phyloP scores from a whole-genome alignment of 2,113 vertebrate genomes.

The Peromyscus maniculatus region DNA sequence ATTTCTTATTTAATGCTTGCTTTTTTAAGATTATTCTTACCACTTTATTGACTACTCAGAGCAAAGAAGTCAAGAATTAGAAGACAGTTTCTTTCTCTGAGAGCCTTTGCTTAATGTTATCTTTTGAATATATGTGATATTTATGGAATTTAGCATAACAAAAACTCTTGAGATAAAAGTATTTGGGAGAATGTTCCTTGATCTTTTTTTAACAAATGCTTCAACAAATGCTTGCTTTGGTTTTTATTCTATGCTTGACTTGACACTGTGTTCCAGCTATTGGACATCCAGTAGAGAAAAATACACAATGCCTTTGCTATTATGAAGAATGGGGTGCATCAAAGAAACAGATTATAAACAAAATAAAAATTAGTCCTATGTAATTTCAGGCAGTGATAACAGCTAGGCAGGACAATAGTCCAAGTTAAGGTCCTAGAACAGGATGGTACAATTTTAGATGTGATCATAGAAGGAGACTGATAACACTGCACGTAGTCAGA shows the following conservation, averaged over 20 bases:
- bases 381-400: slow-evolving; percentile 1
- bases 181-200: not conserved
- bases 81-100: not conserved
- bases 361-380: not conserved
- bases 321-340: not conserved
- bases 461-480: not conserved
- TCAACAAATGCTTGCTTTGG: slow-evolving; percentile 37
- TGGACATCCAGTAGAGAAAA: slow-evolving; percentile 7
- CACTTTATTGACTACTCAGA: slow-evolving; percentile 29
- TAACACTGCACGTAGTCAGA: slow-evolving; percentile 22
- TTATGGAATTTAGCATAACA: slow-evolving; percentile 32
- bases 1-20: slow-evolving; percentile 23
- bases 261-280: not conserved
- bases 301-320: not conserved
- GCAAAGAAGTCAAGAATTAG: slow-evolving; percentile 49
- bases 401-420: not conserved
- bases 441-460: not conserved
- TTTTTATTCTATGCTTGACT: not conserved
- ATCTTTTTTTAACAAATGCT: not conserved
- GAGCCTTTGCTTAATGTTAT: not conserved
- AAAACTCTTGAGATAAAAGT: slow-evolving; percentile 22
- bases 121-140: not conserved
- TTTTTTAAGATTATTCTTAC: slow-evolving; percentile 10
- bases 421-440: not conserved
- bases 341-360: not conserved